Evolutionary conservation across 2,797 vertebrate genomes (phyloP), one percentile per base, ranked within the genome.

Genomic region (Holocentrus rufus): DNA sequence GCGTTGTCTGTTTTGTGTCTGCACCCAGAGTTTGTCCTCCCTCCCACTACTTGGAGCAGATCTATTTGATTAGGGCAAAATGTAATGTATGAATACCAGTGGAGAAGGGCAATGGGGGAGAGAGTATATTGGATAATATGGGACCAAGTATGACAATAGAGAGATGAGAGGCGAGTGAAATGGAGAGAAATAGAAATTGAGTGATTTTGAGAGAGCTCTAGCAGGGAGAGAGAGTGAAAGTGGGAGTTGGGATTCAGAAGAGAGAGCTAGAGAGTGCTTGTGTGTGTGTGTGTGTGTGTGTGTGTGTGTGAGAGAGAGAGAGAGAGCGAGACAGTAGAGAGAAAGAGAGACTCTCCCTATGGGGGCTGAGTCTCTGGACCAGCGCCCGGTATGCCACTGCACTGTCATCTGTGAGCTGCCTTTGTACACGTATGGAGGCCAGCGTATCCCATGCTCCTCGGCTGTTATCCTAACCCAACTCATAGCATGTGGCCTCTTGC

Each of bases 51-150:
- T 89, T 88, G 85, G 79, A 89, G 90, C 88, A 81, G 86, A 85
- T 87, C 89, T 92, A 94, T 92, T 90, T 89, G 85, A 92, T 93
- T 93, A 91, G 74, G 74, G 74, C 74, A 69, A 76, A 30, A 67
- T 71, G 67, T 80, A 74, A 84, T 66, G 56, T 76, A 58, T 84
- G 82, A 83, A 81, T 72, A 65, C 69, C 69, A 77, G 79, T 68
- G 73, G 79, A 80, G 70, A 84, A 74, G 82, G 44, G 60, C 84
- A 79, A 23, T 47, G 80, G 80, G 55, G 65, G 70, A 74, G 27
- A 64, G 58, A 80, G 59, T 83, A 87, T 82, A 87, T 85, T 75
- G 74, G 79, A 84, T 82, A 85, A 85, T 74, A 71, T 54, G 58
- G 76, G 55, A 67, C 62, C 65, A 69, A 58, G 57, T 62, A 79